phyloP scores from a whole-genome alignment of 2,113 vertebrate genomes.

The Mionectes macconnelli region DNA sequence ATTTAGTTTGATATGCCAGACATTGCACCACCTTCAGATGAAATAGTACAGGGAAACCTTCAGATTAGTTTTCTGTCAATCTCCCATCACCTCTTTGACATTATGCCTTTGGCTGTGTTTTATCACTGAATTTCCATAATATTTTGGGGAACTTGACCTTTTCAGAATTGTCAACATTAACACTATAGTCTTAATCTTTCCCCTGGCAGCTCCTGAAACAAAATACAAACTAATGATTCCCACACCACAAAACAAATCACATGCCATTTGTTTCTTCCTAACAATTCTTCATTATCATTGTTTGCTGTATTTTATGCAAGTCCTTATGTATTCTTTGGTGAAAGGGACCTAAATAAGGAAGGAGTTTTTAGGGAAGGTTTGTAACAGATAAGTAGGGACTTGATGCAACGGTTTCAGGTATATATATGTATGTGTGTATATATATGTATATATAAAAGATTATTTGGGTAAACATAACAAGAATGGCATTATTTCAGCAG shows the following conservation, averaged over 20 bases:
- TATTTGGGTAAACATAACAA: background rate
- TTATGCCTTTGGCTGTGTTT: background rate
- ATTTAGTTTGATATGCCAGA: background rate
- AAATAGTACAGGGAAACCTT: background rate
- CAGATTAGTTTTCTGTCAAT: background rate
- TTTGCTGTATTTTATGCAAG: background rate
- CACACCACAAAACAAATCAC: background rate
- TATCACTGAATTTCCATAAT: background rate
- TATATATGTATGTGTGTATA: background rate
- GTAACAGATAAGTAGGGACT: background rate
- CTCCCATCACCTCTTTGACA: background rate
- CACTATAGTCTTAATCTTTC: background rate
- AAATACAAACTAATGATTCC: slow-evolving; percentile 10
- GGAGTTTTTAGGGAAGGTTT: background rate
- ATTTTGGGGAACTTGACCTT: background rate
- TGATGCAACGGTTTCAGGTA: background rate
- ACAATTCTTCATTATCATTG: background rate
- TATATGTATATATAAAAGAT: background rate
- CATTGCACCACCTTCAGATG: background rate
- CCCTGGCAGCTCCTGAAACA: slow-evolving; percentile 5
- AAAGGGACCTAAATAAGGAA: background rate
- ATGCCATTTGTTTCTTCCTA: background rate
- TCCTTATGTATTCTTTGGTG: background rate
- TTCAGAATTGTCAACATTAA: background rate
- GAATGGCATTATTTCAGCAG: background rate